Evolutionary conservation across 2,797 vertebrate genomes (phyloP), one percentile per base, ranked within the genome.

Genomic region (Enteromius unitaeniatus): DNA sequence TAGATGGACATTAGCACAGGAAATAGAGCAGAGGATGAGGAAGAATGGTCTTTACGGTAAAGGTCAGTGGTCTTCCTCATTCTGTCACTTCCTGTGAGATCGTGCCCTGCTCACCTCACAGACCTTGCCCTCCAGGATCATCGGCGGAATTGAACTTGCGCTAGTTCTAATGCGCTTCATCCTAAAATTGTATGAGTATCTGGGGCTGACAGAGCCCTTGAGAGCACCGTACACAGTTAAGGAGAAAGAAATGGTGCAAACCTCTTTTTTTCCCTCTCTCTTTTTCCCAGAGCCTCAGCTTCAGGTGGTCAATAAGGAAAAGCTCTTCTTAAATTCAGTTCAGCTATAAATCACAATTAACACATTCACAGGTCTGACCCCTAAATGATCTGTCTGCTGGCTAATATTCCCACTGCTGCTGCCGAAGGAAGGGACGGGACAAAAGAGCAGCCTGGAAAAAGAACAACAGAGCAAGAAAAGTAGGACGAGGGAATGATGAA

Each of bases 291-390:
- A 58, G 75, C 37, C 28, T 58, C 40, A 58, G 76, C 84, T 89
- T 86, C 26, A 64, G 82, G 76, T 84, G 88, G 85, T 86, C 88
- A 89, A 85, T 89, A 87, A 87, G 73, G 84, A 84, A 84, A 87
- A 84, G 58, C 84, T 82, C 64, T 74, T 86, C 64, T 78, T 76
- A 86, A 86, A 85, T 84, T 78, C 70, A 75, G 79, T 64, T 60
- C 86, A 78, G 81, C 82, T 74, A 89, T 89, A 89, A 89, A 89
- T 89, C 88, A 88, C 88, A 87, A 89, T 88, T 88, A 89, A 88
- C 84, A 76, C 84, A 86, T 86, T 80, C 84, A 88, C 82, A 78
- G 79, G 69, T 80, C 86, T 83, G 87, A 88, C 84, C 88, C 87
- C 84, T 87, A 87, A 89, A 89, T 88, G 87, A 89, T 86, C 88